A percentile compares a stretch with the other conserved stretches of the same genome.
These are phyloP conservation scores for Rallus crepitans DNA, from an alignment of 2,797 vertebrate genomes.

Conservation along the genomic window DNA sequence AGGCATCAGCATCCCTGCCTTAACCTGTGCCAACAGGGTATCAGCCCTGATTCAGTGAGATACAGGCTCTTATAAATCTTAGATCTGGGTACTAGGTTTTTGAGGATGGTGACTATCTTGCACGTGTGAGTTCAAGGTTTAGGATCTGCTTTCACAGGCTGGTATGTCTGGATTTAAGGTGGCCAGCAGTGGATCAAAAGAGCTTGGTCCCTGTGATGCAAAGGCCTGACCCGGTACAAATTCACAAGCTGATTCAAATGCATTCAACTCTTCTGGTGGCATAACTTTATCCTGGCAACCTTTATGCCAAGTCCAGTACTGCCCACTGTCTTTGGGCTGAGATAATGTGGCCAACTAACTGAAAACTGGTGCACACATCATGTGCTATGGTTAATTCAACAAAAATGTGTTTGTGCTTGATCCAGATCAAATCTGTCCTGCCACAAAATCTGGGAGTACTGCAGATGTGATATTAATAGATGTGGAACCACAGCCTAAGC, in stretches of 20 bases:
- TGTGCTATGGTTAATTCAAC: neutral
- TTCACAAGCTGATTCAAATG: neutral
- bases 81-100: neutral
- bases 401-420: constrained; percentile 56
- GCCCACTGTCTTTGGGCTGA: neutral
- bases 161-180: neutral
- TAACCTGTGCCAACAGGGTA: neutral
- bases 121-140: neutral
- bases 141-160: neutral
- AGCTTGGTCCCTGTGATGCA: neutral
- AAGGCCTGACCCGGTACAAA: neutral
- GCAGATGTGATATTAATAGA: constrained; percentile 71
- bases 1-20: neutral
- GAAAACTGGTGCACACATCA: neutral
- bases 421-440: constrained; percentile 57
- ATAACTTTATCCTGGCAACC: neutral
- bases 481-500: constrained; percentile 26
- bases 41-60: neutral
- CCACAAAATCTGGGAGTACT: constrained; percentile 24
- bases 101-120: neutral
- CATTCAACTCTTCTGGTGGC: neutral
- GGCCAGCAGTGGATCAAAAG: neutral
- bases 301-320: neutral
- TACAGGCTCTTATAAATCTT: neutral
- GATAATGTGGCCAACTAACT: neutral